Conservation (phyloP, 2,888 invertebrate genomes). For the Eremobia ochroleuca region DNA sequence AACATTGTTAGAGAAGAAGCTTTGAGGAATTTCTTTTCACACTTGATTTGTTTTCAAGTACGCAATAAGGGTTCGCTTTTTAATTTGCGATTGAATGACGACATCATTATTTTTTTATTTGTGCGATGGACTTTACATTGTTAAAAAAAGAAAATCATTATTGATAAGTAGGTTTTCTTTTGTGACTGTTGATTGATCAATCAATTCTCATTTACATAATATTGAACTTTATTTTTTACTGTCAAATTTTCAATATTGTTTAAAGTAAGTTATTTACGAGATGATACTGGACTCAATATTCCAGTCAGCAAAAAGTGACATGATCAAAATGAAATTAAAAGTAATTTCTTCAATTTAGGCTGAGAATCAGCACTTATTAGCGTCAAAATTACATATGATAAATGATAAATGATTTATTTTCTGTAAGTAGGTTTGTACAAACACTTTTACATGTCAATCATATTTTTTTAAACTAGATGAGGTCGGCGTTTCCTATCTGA, state of each 20-base stretch:
- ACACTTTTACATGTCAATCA: too few species aligned
- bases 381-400: background rate
- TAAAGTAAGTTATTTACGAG: background rate
- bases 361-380: background rate
- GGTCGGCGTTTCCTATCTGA: too few species aligned
- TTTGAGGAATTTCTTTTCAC: slow-evolving; percentile 42
- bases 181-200: slow-evolving; percentile 24
- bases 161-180: slow-evolving; percentile 31
- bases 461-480: too few species aligned
- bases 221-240: background rate
- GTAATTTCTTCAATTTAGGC: background rate
- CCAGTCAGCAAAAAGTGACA: background rate
- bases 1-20: slow-evolving; percentile 32
- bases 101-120: slow-evolving; percentile 57
- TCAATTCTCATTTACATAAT: background rate
- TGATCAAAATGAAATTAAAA: background rate
- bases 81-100: slow-evolving; percentile 53
- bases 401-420: too few species aligned
- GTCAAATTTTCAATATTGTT: background rate
- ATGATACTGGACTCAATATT: background rate
- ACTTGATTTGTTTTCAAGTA: slow-evolving; percentile 51
- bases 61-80: slow-evolving; percentile 48
- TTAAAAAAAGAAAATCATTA: slow-evolving; percentile 42
- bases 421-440: too few species aligned
- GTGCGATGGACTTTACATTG: slow-evolving; percentile 4